Evolutionary conservation across 2,797 vertebrate genomes (phyloP).

Genomic region (Philypnodon macrostomus): DNA sequence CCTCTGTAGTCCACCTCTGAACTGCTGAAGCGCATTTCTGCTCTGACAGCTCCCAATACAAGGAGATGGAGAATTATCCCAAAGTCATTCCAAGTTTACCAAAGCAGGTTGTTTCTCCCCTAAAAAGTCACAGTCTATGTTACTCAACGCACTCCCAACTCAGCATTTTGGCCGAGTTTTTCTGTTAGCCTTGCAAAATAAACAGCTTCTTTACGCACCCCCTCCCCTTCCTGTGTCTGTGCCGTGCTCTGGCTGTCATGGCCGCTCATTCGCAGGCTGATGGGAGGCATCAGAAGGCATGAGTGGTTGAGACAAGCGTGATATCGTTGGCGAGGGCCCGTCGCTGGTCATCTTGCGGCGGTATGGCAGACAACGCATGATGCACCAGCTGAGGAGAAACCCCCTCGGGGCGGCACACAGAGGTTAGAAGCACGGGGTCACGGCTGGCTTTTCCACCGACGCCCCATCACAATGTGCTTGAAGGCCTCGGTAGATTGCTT

Average conservation of each 20-base stretch:
- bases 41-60: constrained; percentile 41
- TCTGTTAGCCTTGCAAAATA: constrained; percentile 75
- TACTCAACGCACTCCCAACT: constrained; percentile 61
- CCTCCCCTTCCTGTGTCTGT: constrained; percentile 44
- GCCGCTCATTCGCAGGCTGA: constrained; percentile 71
- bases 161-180: constrained; percentile 65
- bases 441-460: constrained; percentile 58
- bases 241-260: constrained; percentile 62
- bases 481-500: constrained; percentile 50
- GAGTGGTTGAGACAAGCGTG: constrained; percentile 64
- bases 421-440: constrained; percentile 53
- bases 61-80: constrained; percentile 53
- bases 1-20: constrained; percentile 29
- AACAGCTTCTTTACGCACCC: constrained; percentile 63
- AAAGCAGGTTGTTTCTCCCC: constrained; percentile 67
- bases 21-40: constrained; percentile 64
- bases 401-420: constrained; percentile 57
- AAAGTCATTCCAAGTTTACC: constrained; percentile 76
- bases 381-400: constrained; percentile 53
- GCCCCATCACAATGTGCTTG: constrained; percentile 65
- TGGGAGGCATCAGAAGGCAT: constrained; percentile 69
- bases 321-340: constrained; percentile 54
- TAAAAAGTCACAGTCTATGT: constrained; percentile 69
- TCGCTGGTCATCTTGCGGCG: constrained; percentile 58
- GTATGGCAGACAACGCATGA: constrained; percentile 52